Percentiles rank a stretch among this genome's conserved stretches.
These are phyloP conservation scores for Dipodomys ordii DNA, from an alignment of 2,113 vertebrate genomes.

Conservation along the genomic window DNA sequence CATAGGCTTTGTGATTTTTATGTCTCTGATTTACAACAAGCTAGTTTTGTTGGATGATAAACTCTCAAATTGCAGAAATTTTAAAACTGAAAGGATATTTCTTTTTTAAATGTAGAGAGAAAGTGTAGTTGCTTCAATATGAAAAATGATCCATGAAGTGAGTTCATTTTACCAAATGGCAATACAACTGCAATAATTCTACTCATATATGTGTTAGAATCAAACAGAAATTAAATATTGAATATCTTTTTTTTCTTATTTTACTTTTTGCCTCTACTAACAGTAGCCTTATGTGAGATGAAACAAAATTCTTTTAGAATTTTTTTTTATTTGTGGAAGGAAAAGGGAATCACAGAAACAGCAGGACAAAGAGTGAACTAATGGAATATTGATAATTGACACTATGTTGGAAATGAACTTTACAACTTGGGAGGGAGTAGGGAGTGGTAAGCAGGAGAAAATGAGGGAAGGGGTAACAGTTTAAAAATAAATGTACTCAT, in stretches of 20 bases:
- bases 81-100: conserved; percentile 56
- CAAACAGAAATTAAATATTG: conserved; percentile 26
- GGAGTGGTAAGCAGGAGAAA: too few species aligned
- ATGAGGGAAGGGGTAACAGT: too few species aligned
- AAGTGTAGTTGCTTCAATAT: background rate
- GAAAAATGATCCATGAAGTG: conserved; percentile 34
- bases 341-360: too few species aligned
- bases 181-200: background rate
- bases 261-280: background rate
- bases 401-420: too few species aligned
- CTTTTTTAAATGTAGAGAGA: conserved; percentile 4
- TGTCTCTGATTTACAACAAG: conserved; percentile 51
- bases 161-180: conserved; percentile 22
- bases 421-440: too few species aligned
- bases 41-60: conserved; percentile 74
- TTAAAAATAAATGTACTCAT: too few species aligned
- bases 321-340: too few species aligned
- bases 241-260: background rate
- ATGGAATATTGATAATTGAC: too few species aligned
- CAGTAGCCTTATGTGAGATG: background rate
- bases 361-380: too few species aligned
- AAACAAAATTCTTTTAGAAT: background rate
- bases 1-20: conserved; percentile 69
- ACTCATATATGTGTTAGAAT: background rate
- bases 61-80: conserved; percentile 66